A percentile compares a stretch with the other conserved stretches of the same genome.
phyloP scores from a whole-genome alignment of 1,140 invertebrate genomes.

The Leptoteleia sp. region DNA sequence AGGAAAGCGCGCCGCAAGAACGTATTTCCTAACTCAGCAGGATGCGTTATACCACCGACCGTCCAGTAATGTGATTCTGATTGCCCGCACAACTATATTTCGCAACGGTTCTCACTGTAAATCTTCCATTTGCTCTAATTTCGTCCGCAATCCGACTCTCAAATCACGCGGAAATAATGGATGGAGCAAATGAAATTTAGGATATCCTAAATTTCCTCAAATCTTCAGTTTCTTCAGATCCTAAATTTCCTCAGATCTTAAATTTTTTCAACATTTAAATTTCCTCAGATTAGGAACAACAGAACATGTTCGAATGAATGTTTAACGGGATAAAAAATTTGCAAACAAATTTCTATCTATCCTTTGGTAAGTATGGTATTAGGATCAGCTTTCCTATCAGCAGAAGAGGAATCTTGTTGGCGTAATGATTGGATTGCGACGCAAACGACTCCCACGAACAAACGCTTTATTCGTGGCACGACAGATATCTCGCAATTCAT shows the following conservation, averaged over 20 bases:
- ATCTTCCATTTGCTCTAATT: conserved; percentile 49
- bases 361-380: not conserved
- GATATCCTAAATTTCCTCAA: too few species aligned
- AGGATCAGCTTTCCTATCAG: not conserved
- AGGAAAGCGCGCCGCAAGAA: conserved; percentile 44
- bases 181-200: too few species aligned
- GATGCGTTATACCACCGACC: conserved; percentile 73
- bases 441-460: conserved; percentile 18
- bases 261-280: too few species aligned
- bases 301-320: too few species aligned
- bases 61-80: conserved; percentile 79
- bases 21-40: conserved; percentile 74
- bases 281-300: too few species aligned
- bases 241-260: too few species aligned
- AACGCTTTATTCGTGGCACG: conserved; percentile 15
- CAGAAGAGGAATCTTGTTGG: not conserved
- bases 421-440: conserved; percentile 6
- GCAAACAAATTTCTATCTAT: not conserved
- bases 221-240: too few species aligned
- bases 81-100: conserved; percentile 73
- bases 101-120: conserved; percentile 61
- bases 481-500: conserved; percentile 32
- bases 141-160: conserved; percentile 24
- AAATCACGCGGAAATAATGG: too few species aligned
- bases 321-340: too few species aligned